Conservation (phyloP, 2,113 vertebrate species). For the Bubo scandiacus region DNA sequence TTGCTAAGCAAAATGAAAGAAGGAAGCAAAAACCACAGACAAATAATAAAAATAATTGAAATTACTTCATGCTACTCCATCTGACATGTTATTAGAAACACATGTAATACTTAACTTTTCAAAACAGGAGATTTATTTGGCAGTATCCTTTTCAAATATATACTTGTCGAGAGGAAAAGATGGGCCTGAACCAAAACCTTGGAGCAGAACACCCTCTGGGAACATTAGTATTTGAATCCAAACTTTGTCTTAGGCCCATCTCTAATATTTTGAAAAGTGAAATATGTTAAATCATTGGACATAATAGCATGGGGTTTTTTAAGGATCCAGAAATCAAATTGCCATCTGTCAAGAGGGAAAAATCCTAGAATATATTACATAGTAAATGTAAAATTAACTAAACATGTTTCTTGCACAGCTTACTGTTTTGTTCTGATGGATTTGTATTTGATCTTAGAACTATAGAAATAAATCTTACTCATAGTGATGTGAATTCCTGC, state of each 20-base stretch:
- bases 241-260: neutral
- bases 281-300: neutral
- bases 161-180: slow-evolving; percentile 25
- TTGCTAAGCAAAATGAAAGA: slow-evolving; percentile 41
- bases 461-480: neutral
- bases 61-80: slow-evolving; percentile 50
- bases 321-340: slow-evolving; percentile 23
- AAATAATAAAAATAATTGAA: slow-evolving; percentile 60
- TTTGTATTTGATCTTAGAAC: neutral
- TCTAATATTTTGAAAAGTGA: neutral
- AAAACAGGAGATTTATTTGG: slow-evolving; percentile 48
- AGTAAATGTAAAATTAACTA: slow-evolving; percentile 18
- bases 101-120: slow-evolving; percentile 26
- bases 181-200: slow-evolving; percentile 29
- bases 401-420: neutral
- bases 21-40: slow-evolving; percentile 50
- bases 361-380: neutral
- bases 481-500: neutral
- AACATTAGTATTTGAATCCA: neutral
- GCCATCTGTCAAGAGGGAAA: slow-evolving; percentile 16
- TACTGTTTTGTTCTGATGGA: neutral
- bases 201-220: slow-evolving; percentile 19
- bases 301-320: neutral
- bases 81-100: slow-evolving; percentile 56
- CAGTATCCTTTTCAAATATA: slow-evolving; percentile 21